Evolutionary conservation across 2,888 invertebrate species (phyloP), one percentile per base, ranked within the genome.

Genomic region (Leucophora obtusa): DNA sequence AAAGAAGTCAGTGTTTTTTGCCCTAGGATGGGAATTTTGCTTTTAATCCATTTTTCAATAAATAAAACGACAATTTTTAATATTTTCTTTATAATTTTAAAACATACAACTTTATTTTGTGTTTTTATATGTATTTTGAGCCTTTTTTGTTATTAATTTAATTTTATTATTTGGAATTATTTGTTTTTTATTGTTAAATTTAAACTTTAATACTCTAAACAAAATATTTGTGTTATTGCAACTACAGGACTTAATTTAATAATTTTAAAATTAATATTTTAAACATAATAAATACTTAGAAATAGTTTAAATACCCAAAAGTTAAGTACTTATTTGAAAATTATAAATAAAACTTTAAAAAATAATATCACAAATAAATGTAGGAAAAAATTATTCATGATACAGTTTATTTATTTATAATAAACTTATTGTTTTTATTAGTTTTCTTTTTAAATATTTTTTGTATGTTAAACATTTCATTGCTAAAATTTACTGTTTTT

Each of bases 51-150:
- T 21, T 21, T 28, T 6, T 28, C 1, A 70, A 63, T 17, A 24
- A 82, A 78, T 78, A 75, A 82, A 78, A 82, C 74, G 63, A 47
- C 10, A 53, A 18, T 28, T 53, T 68, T 63, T 60, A 10, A 63
- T 78, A 68, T 74, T 82, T 62, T 83, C 80, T 82, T 83, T 83
- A 76, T 83, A 84, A 84, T 83, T 83, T 84, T 83, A 82, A 85
- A 86, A 85, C 85, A 83, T 85, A 84, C 84, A 86, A 85, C 83
- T 74, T 81, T 79, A 79, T 81, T 79, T 83, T 83, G 15, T 79
- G 75, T 80, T 82, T 24, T 28, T 58, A 59, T 59, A 70, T 53
- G 68, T 63, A 35, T 59, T 66, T 71, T 76, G 62, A 70, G 77
- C 77, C 35, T 62, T 70, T 73, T 60, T 65, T 69, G 54, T 59